Conservation (phyloP, 1,140 invertebrate genomes). For the Pogonomyrmex barbatus region DNA sequence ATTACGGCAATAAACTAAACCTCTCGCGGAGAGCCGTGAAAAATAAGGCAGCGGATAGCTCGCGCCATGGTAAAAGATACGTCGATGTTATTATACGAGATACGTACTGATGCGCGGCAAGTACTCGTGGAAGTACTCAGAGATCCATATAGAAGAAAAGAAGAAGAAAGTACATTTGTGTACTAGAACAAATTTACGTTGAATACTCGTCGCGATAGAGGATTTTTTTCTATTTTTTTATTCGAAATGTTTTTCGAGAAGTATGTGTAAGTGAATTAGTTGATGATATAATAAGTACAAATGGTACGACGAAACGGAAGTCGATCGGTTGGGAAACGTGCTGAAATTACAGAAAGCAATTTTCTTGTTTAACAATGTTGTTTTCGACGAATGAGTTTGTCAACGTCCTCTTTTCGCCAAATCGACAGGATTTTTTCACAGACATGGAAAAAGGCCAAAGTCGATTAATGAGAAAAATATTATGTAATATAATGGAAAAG, state of each 20-base stretch:
- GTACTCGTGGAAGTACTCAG: not conserved
- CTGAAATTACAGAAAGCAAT: conserved; percentile 2
- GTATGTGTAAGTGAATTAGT: not conserved
- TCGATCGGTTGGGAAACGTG: not conserved
- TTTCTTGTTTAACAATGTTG: conserved; percentile 31
- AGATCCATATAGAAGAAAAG: not conserved
- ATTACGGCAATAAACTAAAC: conserved; percentile 42
- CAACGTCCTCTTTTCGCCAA: not conserved
- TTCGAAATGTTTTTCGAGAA: not conserved
- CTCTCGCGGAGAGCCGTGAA: conserved; percentile 23
- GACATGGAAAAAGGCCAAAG: not conserved
- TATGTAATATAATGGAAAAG: no score
- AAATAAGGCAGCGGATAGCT: not conserved
- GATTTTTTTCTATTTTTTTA: not conserved
- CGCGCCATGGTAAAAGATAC: not conserved
- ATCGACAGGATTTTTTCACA: not conserved
- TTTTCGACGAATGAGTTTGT: not conserved
- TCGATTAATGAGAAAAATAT: not conserved
- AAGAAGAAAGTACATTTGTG: not conserved
- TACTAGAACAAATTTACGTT: not conserved
- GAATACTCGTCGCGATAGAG: not conserved
- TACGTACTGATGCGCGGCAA: not conserved
- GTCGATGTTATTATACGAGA: conserved; percentile 4
- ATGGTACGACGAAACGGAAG: not conserved
- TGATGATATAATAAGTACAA: not conserved